Conservation (phyloP, 2,113 vertebrate genomes). For the Malurus melanocephalus region DNA sequence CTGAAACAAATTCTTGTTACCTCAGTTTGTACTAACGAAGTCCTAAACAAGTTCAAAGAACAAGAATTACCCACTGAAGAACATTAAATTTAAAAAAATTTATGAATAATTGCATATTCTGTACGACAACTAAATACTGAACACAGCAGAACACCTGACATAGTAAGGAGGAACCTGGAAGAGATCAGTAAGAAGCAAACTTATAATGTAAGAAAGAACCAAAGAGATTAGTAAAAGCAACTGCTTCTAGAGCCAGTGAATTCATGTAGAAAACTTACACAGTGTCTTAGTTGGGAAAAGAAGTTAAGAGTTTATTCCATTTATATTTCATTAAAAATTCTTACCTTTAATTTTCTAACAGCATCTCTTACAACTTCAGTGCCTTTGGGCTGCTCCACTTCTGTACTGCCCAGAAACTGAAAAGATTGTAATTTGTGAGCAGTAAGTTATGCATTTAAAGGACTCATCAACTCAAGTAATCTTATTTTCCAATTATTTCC, state of each 20-base stretch:
- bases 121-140: background rate
- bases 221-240: background rate
- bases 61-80: background rate
- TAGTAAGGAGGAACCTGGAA: background rate
- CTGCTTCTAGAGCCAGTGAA: background rate
- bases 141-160: background rate
- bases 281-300: background rate
- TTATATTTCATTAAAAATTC: background rate
- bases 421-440: constrained; percentile 50
- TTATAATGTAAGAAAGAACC: too few relatives aligned
- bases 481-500: background rate
- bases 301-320: background rate
- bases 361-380: constrained; percentile 96
- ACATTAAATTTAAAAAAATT: background rate
- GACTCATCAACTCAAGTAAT: background rate
- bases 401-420: constrained; percentile 95
- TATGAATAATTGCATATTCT: background rate
- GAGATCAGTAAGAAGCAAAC: too few relatives aligned
- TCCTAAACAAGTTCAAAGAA: background rate
- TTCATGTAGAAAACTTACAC: background rate
- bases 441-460: background rate
- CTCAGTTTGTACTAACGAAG: background rate
- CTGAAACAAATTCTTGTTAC: background rate
- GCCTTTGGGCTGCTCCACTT: constrained; percentile 96
- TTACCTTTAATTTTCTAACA: constrained; percentile 95